Base-by-base conservation (phyloP, 2,888 invertebrate genomes). In the Andrena trimmerana region DNA sequence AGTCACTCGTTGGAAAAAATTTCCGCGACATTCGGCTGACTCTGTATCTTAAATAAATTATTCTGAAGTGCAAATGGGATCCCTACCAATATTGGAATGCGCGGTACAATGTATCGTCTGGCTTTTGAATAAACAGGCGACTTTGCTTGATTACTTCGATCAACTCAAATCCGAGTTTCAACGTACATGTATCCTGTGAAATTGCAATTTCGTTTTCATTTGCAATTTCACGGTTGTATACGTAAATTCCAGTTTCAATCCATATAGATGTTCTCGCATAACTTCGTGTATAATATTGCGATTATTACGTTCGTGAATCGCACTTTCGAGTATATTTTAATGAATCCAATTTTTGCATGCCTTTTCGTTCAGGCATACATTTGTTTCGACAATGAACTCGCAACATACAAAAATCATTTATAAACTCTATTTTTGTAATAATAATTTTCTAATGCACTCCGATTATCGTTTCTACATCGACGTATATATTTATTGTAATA, bases 191-290 rank as follows among this genome's bases (percentile, higher is more conserved):
- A 5, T 42, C 42, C 27, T n/a, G 52, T 8, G 67, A 67, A 52
- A 67, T 67, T 67, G 31, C 54, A 54, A 68, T 68, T 31, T 68
- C 54, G 33, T 68, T 68, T 57, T 54, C 24, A 54, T 33, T 31
- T 67, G 68, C 33, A 68, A 68, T 54, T 54, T 54, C 54, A 24
- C 63, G 63, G 42, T 13, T 36, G 24, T 24, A 42, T 20, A 42
- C 13, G 10, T 42, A 33, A 36, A 42, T 20, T 42, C 27, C 42
- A 63, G 20, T 42, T 42, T 36, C 20, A 10, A 24, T 24, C 24
- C 57, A 10, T 24, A 20, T 24, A 24, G 54, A 36, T 33, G 7
- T 20, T 24, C 63, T 8, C 36, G 33, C 24, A 42, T 13, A 63
- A 20, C 7, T 42, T 63, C 33, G 10, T 20, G 62, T 62, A 36